These are phyloP conservation scores for Caenorhabditis sinica DNA, from an alignment of 2,888 invertebrate species.

Conservation along the genomic window DNA sequence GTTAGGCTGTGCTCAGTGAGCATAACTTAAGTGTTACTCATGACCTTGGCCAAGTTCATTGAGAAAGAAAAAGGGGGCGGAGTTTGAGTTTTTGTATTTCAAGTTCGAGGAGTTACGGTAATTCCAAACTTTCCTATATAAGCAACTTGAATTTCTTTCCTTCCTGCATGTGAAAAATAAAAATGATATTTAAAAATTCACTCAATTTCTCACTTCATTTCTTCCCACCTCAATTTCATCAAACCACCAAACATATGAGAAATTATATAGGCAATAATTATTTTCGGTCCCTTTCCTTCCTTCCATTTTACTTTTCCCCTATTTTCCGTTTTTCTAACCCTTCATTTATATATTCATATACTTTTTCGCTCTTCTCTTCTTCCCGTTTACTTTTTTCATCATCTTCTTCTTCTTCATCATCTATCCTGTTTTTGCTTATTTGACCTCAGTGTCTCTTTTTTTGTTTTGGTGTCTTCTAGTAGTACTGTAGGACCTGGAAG, in stretches of 20 bases:
- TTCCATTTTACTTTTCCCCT: background rate
- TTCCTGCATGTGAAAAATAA: too few species aligned
- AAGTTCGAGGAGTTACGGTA: too few species aligned
- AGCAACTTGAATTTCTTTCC: too few species aligned
- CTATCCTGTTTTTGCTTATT: constrained; percentile 1
- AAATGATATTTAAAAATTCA: too few species aligned
- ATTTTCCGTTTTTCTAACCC: constrained; percentile 1
- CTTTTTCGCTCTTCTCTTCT: background rate
- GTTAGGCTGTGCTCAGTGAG: constrained; percentile 10
- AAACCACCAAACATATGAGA: background rate
- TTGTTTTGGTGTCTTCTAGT: background rate
- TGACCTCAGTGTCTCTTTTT: constrained; percentile 18
- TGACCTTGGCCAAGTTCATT: background rate
- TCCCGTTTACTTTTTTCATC: background rate
- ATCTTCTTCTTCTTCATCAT: background rate
- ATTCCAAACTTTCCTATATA: too few species aligned
- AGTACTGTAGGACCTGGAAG: too few species aligned
- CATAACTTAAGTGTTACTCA: constrained; percentile 13
- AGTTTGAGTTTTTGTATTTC: background rate
- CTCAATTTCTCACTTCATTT: background rate
- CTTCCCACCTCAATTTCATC: background rate
- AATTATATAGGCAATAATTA: constrained; percentile 19
- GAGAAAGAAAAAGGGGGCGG: background rate
- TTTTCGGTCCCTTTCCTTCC: background rate
- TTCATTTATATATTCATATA: constrained; percentile 22